phyloP scores from a whole-genome alignment of 2,797 vertebrate genomes.

The Enteromius afrohamiltoni region DNA sequence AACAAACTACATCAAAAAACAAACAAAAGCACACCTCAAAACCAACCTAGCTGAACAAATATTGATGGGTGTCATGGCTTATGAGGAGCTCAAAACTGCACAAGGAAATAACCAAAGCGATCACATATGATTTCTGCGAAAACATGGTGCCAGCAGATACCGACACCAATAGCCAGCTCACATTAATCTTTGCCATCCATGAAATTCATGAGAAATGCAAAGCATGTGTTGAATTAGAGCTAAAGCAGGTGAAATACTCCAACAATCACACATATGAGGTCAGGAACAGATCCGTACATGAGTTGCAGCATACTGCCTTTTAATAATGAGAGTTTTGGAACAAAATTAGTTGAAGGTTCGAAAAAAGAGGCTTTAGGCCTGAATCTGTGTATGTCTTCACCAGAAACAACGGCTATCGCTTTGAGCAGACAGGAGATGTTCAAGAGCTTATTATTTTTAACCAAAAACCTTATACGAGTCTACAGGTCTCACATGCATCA shows the following conservation, averaged over 20 bases:
- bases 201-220: neutral
- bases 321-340: neutral
- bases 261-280: neutral
- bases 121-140: neutral
- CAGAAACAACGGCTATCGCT: neutral
- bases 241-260: neutral
- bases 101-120: neutral
- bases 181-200: neutral
- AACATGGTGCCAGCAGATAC: neutral
- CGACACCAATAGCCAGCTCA: neutral
- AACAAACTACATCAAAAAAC: neutral
- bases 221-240: neutral
- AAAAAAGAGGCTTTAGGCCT: neutral
- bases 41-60: neutral
- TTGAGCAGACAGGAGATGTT: neutral
- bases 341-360: neutral
- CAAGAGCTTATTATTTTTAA: neutral
- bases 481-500: too few species aligned
- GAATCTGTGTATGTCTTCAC: neutral
- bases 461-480: neutral
- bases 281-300: neutral
- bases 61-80: neutral
- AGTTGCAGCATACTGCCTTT: neutral
- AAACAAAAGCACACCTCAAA: neutral
- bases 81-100: neutral